Percentiles rank a stretch among this genome's conserved stretches.
phyloP scores from a whole-genome alignment of 2,113 vertebrate species.

The Embiotoca jacksoni region DNA sequence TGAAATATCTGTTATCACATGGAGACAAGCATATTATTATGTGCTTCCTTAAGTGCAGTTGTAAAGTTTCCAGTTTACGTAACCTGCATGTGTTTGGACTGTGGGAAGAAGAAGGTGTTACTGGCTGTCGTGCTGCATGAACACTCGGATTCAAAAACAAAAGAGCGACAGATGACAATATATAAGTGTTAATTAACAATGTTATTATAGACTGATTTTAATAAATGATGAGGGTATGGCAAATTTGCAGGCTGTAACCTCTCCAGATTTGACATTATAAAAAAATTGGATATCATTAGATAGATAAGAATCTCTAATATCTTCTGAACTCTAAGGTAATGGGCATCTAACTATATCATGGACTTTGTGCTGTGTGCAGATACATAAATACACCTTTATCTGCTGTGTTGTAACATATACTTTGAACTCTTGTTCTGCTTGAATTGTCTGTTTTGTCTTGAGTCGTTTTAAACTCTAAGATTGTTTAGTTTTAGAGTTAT shows the following conservation, averaged over 20 bases:
- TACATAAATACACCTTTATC: constrained; percentile 52
- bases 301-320: constrained; percentile 4
- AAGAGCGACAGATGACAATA: background rate
- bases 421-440: constrained; percentile 60
- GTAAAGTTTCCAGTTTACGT: background rate
- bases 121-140: background rate
- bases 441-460: background rate
- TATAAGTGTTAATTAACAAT: background rate
- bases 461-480: background rate
- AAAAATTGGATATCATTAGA: background rate
- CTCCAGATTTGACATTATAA: background rate
- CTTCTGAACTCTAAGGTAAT: background rate
- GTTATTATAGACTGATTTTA: too few species aligned
- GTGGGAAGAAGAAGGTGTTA: background rate
- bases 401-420: constrained; percentile 59
- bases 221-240: too few species aligned
- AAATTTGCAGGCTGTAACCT: background rate
- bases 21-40: background rate
- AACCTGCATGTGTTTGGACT: background rate
- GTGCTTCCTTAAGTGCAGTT: background rate
- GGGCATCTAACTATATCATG: constrained; percentile 14
- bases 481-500: background rate
- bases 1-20: background rate
- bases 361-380: constrained; percentile 63
- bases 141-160: background rate